phyloP scores from a whole-genome alignment of 2,797 vertebrate species.

The Xyrichtys novacula region DNA sequence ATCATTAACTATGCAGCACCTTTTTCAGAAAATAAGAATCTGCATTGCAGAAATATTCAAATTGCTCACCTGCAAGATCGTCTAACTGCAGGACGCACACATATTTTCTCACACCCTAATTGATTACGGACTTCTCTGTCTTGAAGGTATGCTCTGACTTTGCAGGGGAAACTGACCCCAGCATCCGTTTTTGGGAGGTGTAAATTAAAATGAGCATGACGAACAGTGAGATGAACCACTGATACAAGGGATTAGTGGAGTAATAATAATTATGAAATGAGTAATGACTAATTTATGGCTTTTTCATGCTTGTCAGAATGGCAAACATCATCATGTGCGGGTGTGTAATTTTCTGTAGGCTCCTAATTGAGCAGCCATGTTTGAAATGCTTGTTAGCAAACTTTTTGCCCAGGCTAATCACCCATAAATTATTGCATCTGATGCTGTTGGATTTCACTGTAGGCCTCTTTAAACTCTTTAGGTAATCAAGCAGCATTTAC shows the following conservation, averaged over 20 bases:
- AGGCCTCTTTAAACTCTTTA: background rate
- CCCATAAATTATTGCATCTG: background rate
- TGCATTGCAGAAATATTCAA: background rate
- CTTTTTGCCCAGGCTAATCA: slow-evolving; percentile 22
- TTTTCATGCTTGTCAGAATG: slow-evolving; percentile 66
- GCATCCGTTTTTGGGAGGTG: slow-evolving; percentile 50
- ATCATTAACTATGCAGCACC: background rate
- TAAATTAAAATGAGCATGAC: slow-evolving; percentile 57
- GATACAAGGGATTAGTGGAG: slow-evolving; percentile 57
- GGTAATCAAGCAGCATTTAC: background rate
- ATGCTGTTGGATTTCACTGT: slow-evolving; percentile 1
- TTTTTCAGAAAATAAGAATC: background rate
- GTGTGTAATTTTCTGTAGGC: slow-evolving; percentile 37
- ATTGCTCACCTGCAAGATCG: slow-evolving; percentile 12
- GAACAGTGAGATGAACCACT: slow-evolving; percentile 44
- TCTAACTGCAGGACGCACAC: slow-evolving; percentile 6
- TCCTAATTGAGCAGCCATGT: slow-evolving; percentile 31
- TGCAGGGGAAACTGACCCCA: slow-evolving; percentile 11
- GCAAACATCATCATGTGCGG: slow-evolving; percentile 52
- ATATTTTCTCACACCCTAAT: slow-evolving; percentile 49
- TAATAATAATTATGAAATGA: slow-evolving; percentile 59
- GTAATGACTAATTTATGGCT: slow-evolving; percentile 66
- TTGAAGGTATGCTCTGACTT: slow-evolving; percentile 4
- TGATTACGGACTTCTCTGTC: slow-evolving; percentile 41
- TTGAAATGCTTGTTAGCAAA: slow-evolving; percentile 30